phyloP scores from a whole-genome alignment of 2,888 invertebrate genomes.

The Lymantria monacha region DNA sequence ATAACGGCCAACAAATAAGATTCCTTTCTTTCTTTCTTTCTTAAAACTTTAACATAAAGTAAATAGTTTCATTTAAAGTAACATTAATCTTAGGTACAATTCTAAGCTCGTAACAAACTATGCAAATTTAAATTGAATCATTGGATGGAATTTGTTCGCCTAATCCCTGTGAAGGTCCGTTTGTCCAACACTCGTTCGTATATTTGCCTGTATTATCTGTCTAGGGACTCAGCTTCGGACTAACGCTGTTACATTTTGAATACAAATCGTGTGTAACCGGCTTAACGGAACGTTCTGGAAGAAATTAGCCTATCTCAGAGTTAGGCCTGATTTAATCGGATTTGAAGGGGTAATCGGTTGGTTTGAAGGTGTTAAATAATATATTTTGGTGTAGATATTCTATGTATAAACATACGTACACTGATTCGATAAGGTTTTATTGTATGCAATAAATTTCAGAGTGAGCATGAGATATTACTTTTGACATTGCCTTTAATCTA shows the following conservation, averaged over 20 bases:
- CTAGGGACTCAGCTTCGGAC: constrained; percentile 31
- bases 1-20: no score
- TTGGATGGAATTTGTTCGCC: constrained; percentile 51
- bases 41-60: no score
- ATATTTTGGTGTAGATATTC: no score
- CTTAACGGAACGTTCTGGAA: constrained; percentile 26
- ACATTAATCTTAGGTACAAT: constrained; percentile 18
- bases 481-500: no score
- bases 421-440: no score
- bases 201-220: constrained; percentile 12
- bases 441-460: no score
- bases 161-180: constrained; percentile 38
- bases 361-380: not conserved
- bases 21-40: no score
- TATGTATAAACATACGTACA: no score
- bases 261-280: constrained; percentile 36
- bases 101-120: constrained; percentile 39
- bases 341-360: constrained; percentile 9
- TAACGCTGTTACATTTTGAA: constrained; percentile 30
- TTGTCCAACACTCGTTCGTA: constrained; percentile 27
- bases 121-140: constrained; percentile 72
- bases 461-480: no score
- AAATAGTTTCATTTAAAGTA: constrained; percentile 16
- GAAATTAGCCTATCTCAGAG: constrained; percentile 27
- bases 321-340: constrained; percentile 17